A percentile compares a stretch with the other conserved stretches of the same genome.
phyloP scores from a whole-genome alignment of 2,797 vertebrate genomes.

The Naso thynnoides region DNA sequence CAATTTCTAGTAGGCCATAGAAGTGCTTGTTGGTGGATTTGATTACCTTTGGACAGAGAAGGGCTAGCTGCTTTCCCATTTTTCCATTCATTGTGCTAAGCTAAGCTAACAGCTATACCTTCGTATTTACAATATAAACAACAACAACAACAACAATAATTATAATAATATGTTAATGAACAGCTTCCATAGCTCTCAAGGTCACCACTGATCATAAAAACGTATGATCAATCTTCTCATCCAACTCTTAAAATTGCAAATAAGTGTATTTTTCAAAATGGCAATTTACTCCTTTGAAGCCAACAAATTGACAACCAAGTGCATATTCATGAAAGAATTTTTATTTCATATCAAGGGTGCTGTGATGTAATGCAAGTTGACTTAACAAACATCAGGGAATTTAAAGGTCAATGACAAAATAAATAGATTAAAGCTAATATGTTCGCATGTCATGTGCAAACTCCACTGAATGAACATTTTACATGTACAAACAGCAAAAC shows the following conservation, averaged over 20 bases:
- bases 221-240: not conserved
- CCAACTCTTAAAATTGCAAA: slow-evolving; percentile 8
- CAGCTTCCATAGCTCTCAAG: too few species aligned
- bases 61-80: too few species aligned
- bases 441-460: not conserved
- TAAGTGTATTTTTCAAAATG: slow-evolving; percentile 1
- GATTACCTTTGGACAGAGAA: not conserved
- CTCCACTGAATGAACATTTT: slow-evolving; percentile 21
- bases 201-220: not conserved
- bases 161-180: too few species aligned
- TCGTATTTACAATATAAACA: not conserved
- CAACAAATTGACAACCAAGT: slow-evolving; percentile 7
- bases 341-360: slow-evolving; percentile 29
- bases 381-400: slow-evolving; percentile 46
- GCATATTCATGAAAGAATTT: slow-evolving; percentile 13
- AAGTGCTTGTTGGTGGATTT: not conserved
- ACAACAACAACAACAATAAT: too few species aligned
- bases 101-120: not conserved
- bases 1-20: too few species aligned
- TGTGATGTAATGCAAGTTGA: slow-evolving; percentile 27
- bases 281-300: slow-evolving; percentile 7
- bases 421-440: slow-evolving; percentile 9
- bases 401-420: slow-evolving; percentile 33
- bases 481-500: slow-evolving; percentile 31
- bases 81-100: not conserved